Conservation (phyloP, 2,888 invertebrate genomes). For the Melinaea menophilus region DNA sequence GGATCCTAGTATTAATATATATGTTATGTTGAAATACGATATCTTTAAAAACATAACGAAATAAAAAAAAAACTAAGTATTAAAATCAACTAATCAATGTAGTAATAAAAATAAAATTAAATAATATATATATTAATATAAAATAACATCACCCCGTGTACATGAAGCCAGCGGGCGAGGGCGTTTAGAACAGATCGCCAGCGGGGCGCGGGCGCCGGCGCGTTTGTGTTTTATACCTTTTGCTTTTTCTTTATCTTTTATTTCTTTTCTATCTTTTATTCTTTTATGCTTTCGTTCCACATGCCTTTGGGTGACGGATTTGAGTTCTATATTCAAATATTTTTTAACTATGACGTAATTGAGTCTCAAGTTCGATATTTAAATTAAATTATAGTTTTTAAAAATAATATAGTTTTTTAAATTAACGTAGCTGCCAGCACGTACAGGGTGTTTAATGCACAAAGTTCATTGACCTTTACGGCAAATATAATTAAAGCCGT, state of each 20-base stretch:
- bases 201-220: constrained; percentile 72
- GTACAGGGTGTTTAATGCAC: too few relatives aligned
- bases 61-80: too few relatives aligned
- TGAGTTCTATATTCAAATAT: not conserved
- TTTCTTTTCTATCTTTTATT: constrained; percentile 16
- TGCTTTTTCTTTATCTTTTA: constrained; percentile 28
- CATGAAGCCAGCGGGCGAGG: constrained; percentile 54
- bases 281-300: constrained; percentile 14
- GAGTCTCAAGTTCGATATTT: too few relatives aligned
- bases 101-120: not conserved
- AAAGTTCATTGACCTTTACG: too few relatives aligned
- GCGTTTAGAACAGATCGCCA: constrained; percentile 46
- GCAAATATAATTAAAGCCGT: constrained; percentile 4
- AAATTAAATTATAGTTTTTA: too few relatives aligned
- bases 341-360: too few relatives aligned
- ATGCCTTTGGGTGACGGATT: constrained; percentile 26
- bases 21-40: too few relatives aligned
- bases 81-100: not conserved
- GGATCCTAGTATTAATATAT: too few relatives aligned
- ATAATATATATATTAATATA: not conserved
- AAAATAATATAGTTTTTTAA: too few relatives aligned
- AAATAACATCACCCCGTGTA: constrained; percentile 42
- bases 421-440: too few relatives aligned
- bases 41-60: too few relatives aligned
- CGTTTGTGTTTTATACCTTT: constrained; percentile 52